Conservation (phyloP, 2,797 vertebrate genomes). For the Poecilia wingei region DNA sequence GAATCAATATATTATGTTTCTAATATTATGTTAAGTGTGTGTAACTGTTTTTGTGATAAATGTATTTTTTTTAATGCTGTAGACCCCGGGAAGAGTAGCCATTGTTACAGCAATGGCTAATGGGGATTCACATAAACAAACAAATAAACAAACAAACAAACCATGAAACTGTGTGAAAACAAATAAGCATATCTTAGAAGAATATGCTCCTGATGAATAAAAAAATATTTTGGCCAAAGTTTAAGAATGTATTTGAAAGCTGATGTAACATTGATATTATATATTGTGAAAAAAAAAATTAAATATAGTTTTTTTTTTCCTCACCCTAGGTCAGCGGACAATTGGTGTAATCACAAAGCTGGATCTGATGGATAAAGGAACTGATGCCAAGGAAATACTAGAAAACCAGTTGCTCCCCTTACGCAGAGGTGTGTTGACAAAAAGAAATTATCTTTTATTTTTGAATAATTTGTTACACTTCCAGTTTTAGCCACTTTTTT, state of each 20-base stretch:
- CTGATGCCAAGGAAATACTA: constrained; percentile 87
- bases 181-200: neutral
- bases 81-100: too few relatives aligned
- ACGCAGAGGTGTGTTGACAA: constrained; percentile 78
- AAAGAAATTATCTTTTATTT: neutral
- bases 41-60: too few relatives aligned
- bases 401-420: constrained; percentile 93
- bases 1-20: too few relatives aligned
- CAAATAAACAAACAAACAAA: too few relatives aligned
- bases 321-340: constrained; percentile 86
- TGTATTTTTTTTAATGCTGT: too few relatives aligned
- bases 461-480: constrained; percentile 6
- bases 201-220: neutral
- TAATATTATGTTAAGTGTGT: too few relatives aligned
- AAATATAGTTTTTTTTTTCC: neutral
- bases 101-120: too few relatives aligned
- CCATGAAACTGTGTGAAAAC: neutral
- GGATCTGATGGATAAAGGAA: constrained; percentile 95
- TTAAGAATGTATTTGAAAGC: neutral
- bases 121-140: too few relatives aligned
- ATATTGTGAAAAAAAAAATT: neutral
- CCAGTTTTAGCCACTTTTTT: constrained; percentile 4
- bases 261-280: neutral
- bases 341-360: constrained; percentile 95
- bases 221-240: neutral